Conservation (phyloP, 2,113 vertebrate species). For the Todiramphus chloris region DNA sequence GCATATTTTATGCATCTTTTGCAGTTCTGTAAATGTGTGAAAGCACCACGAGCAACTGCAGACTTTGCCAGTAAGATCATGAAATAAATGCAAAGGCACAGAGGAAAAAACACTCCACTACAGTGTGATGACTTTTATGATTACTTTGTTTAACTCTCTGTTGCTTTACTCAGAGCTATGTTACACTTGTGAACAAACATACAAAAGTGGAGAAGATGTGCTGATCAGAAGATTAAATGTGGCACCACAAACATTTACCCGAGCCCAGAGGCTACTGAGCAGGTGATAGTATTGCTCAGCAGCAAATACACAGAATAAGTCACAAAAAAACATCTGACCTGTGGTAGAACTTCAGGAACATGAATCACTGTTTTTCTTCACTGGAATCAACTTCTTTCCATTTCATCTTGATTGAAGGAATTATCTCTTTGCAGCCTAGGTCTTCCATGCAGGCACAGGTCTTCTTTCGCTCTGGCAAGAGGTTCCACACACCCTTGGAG, state of each 20-base stretch:
- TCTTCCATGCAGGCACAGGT: background rate
- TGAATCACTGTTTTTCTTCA: background rate
- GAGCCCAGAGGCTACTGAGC: background rate
- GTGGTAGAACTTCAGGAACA: background rate
- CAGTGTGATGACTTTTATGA: background rate
- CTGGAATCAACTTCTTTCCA: background rate
- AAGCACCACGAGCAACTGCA: background rate
- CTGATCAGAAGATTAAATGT: background rate
- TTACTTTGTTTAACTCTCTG: background rate
- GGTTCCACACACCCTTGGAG: accelerated
- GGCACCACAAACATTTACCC: background rate
- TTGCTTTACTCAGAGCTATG: background rate
- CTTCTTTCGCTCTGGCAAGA: background rate
- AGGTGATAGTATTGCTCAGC: background rate
- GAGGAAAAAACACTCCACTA: background rate
- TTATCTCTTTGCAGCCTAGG: background rate
- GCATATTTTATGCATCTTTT: background rate
- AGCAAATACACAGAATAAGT: background rate
- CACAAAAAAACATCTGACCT: background rate
- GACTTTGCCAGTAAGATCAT: background rate
- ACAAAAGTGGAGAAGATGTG: accelerated
- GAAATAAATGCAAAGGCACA: background rate
- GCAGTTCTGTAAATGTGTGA: background rate
- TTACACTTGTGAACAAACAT: background rate
- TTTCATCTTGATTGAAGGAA: background rate